These are phyloP conservation scores for Omphaloscelis lunosa DNA, from an alignment of 2,888 invertebrate genomes.

Conservation along the genomic window DNA sequence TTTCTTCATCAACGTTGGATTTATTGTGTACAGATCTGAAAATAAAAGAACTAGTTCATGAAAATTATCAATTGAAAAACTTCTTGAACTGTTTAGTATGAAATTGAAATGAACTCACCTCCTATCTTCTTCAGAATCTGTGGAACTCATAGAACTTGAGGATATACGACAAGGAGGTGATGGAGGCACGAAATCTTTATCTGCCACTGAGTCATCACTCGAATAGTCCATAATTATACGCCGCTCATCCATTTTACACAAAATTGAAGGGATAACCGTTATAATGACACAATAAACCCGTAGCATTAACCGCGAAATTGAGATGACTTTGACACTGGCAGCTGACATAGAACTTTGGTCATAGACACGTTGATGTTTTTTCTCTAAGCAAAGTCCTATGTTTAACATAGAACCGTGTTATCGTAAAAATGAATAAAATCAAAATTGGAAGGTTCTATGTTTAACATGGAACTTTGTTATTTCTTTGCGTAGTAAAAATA, in stretches of 20 bases:
- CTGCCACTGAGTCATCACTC: slow-evolving; percentile 12
- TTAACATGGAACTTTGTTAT: slow-evolving; percentile 30
- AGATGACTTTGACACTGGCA: slow-evolving; percentile 28
- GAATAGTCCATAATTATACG: slow-evolving; percentile 20
- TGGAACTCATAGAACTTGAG: slow-evolving; percentile 13
- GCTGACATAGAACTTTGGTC: slow-evolving; percentile 20
- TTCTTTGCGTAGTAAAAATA: slow-evolving; percentile 24
- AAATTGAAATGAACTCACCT: slow-evolving; percentile 9
- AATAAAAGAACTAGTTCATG: not conserved
- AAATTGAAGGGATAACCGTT: slow-evolving; percentile 27
- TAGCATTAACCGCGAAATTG: slow-evolving; percentile 27
- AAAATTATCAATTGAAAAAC: slow-evolving; percentile 3
- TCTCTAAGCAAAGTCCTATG: slow-evolving; percentile 25
- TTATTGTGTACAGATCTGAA: not conserved
- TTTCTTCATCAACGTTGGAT: slow-evolving; percentile 2
- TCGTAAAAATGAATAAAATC: slow-evolving; percentile 22
- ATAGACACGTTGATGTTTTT: slow-evolving; percentile 25
- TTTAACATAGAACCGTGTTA: slow-evolving; percentile 26
- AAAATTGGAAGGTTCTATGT: slow-evolving; percentile 21
- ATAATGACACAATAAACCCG: slow-evolving; percentile 23
- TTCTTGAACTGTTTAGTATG: slow-evolving; percentile 4
- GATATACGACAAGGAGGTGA: slow-evolving; percentile 14
- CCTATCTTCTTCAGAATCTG: slow-evolving; percentile 16
- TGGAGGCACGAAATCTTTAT: slow-evolving; percentile 14
- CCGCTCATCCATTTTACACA: slow-evolving; percentile 18